Base-by-base conservation (phyloP, 2,888 invertebrate species). In the Melanotus villosus region DNA sequence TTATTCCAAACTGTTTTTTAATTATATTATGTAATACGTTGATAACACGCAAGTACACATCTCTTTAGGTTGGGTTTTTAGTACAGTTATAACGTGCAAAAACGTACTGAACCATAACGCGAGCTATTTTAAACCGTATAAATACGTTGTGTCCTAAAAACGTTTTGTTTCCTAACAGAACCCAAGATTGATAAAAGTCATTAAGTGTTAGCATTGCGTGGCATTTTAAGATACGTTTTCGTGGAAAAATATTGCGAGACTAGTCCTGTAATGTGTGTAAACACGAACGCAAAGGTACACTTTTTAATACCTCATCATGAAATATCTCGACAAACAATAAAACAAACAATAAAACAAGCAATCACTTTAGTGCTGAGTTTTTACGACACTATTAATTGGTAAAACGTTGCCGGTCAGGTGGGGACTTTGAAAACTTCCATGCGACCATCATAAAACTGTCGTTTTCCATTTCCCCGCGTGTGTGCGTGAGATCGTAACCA, bases 91-190 rank as follows among this genome's bases (percentile, higher is more conserved):
- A 5, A 3, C 26, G 26, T 26, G 26, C 26, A 3, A 7, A 26
- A 26, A 3, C 26, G 26, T 26, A 26, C 4, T 26, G 7, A 26
- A 26, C 4, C 7, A 7, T 7, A 26, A 7, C 26, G n/a, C 5
- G 38, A n/a, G 14, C 38, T 38, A 38, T 26, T 26, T 26, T 26
- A 26, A 26, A 26, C 26, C 26, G 26, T 26, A 26, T 7, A n/a
- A n/a, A n/a, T n/a, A n/a, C n/a, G n/a, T 26, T 26, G 3, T 26
- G 41, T 9, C 3, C 18, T 87, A 83, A 89, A 83, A 78, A 88
- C 23, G 41, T 16, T 41, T 23, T 47, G 47, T 14, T 47, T 47
- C 47, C 47, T 32, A 52, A 30, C 7, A 18, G 30, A 26, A 9
- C 32, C 19, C 7, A 59, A 59, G 45, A 59, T 59, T 43, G 12